These are phyloP conservation scores for Pheosia tremula DNA, from an alignment of 2,888 invertebrate genomes.

Conservation along the genomic window DNA sequence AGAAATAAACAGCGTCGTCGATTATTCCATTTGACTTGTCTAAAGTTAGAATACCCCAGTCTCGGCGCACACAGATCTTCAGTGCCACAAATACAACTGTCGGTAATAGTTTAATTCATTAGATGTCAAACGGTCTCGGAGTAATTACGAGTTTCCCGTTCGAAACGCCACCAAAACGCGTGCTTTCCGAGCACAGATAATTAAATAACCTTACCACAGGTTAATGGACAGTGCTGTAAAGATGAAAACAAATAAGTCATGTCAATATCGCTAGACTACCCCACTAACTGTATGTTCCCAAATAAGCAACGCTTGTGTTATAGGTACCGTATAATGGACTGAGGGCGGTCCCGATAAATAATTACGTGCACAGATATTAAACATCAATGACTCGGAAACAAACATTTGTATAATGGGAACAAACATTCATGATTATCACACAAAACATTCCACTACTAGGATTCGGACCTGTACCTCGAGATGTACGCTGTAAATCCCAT, in stretches of 20 bases:
- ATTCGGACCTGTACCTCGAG: too few species aligned
- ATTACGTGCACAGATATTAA: too few species aligned
- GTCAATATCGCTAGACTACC: too few species aligned
- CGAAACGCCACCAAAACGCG: conserved; percentile 24
- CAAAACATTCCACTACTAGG: too few species aligned
- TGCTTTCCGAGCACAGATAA: conserved; percentile 39
- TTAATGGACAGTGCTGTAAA: conserved; percentile 31
- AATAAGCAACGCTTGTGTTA: too few species aligned
- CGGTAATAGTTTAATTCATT: conserved; percentile 35
- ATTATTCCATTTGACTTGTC: neutral
- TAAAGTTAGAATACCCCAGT: neutral
- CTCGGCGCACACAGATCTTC: neutral
- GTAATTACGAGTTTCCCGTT: conserved; percentile 32
- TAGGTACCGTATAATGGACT: too few species aligned
- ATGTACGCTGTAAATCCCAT: neutral
- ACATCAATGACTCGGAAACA: too few species aligned
- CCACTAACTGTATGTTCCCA: too few species aligned
- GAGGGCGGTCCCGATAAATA: too few species aligned
- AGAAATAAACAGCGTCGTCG: too few species aligned
- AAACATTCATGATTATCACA: too few species aligned
- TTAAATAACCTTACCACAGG: conserved; percentile 46
- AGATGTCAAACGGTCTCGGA: conserved; percentile 30
- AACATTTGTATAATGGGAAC: too few species aligned
- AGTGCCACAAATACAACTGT: conserved; percentile 19
- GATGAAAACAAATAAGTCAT: neutral